A percentile compares a stretch with the other conserved stretches of the same genome.
Evolutionary conservation across 1,140 invertebrate genomes (phyloP).

Genomic region (Brachionus rotundiformis): DNA sequence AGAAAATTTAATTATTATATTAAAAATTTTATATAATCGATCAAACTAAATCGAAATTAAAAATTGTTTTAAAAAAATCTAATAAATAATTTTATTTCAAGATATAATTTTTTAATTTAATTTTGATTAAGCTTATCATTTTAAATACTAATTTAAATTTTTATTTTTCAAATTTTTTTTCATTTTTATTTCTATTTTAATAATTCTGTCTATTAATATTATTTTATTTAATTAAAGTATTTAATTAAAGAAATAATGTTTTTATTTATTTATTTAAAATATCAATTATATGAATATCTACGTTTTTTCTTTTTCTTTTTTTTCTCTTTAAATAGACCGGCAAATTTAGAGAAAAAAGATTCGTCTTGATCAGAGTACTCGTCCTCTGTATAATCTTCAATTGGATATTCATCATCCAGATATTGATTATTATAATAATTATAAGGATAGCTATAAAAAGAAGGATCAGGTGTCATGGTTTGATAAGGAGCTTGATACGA

Average conservation of each 20-base stretch:
- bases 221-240: not conserved
- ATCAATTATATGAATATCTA: not conserved
- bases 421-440: not conserved
- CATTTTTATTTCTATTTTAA: too few relatives aligned
- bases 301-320: not conserved
- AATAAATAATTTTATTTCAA: too few relatives aligned
- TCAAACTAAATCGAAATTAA: too few relatives aligned
- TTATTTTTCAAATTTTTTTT: too few relatives aligned
- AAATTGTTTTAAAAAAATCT: too few relatives aligned
- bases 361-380: not conserved
- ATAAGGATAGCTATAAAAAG: not conserved
- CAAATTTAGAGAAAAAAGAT: not conserved
- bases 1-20: too few relatives aligned
- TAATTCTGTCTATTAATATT: too few relatives aligned
- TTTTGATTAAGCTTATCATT: too few relatives aligned
- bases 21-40: too few relatives aligned
- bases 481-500: not conserved
- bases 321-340: not conserved
- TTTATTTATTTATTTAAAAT: not conserved
- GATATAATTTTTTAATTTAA: too few relatives aligned
- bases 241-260: too few relatives aligned
- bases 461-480: not conserved
- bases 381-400: not conserved
- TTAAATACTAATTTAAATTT: too few relatives aligned
- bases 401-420: not conserved